Percentiles rank a stretch among this genome's conserved stretches.
Evolutionary conservation across 2,888 invertebrate genomes (phyloP).

Genomic region (Drosophila suboccidentalis): DNA sequence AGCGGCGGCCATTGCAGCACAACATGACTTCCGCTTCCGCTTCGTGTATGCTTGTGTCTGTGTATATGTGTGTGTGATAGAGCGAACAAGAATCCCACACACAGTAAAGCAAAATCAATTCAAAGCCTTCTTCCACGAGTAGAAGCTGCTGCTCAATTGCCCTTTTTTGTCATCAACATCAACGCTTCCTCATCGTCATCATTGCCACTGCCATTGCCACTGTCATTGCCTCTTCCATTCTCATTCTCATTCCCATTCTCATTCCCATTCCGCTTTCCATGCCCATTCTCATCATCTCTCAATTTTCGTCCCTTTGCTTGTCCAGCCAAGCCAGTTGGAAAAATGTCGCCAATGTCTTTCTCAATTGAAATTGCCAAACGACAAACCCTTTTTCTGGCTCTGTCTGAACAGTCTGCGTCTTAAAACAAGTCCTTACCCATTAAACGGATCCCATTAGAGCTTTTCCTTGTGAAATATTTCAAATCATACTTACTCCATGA

Average conservation of each 20-base stretch:
- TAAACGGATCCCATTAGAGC: background rate
- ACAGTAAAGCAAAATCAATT: conserved; percentile 64
- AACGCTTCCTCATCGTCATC: conserved; percentile 52
- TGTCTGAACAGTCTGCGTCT: conserved; percentile 8
- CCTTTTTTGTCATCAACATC: conserved; percentile 59
- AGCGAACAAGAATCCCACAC: conserved; percentile 25
- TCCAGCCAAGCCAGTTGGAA: conserved; percentile 36
- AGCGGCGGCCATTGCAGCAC: conserved; percentile 69
- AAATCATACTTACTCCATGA: background rate
- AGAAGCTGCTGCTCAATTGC: conserved; percentile 57
- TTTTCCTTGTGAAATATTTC: background rate
- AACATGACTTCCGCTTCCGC: conserved; percentile 76
- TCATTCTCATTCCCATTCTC: conserved; percentile 11
- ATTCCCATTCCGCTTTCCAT: conserved; percentile 21
- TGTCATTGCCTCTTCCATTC: conserved; percentile 15
- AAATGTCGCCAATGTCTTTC: conserved; percentile 43
- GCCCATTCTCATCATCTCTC: conserved; percentile 41
- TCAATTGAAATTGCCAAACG: conserved; percentile 37
- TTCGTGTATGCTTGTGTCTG: conserved; percentile 21
- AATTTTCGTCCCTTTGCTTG: conserved; percentile 50
- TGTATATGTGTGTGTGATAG: conserved; percentile 7
- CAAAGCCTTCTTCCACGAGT: conserved; percentile 55
- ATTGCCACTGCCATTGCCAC: conserved; percentile 31
- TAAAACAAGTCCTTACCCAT: conserved; percentile 16
- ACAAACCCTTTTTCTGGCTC: conserved; percentile 28